Conservation (phyloP, 2,113 vertebrate genomes). For the Corythaixoides concolor region DNA sequence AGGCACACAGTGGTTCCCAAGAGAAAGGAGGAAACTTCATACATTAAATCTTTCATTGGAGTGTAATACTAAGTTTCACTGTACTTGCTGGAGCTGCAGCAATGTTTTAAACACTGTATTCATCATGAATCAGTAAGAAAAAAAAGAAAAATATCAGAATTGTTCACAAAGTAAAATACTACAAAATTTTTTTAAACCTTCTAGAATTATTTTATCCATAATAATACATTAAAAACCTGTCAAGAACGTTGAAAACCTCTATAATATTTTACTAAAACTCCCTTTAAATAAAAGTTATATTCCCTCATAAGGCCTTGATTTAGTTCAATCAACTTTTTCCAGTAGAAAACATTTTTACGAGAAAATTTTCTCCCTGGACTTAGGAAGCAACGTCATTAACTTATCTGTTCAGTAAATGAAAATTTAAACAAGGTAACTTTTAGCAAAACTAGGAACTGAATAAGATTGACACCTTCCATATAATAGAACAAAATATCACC, state of each 20-base stretch:
- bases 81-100: background rate
- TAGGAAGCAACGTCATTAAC: background rate
- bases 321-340: background rate
- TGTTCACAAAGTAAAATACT: background rate
- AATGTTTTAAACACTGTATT: background rate
- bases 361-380: background rate
- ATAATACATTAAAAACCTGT: background rate
- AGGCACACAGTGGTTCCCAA: background rate
- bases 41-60: background rate
- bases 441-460: background rate
- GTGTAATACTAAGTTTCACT: background rate
- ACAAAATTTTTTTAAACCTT: background rate
- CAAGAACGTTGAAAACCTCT: background rate
- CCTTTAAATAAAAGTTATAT: background rate
- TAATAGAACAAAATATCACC: background rate
- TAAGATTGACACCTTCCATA: background rate
- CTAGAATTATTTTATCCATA: background rate
- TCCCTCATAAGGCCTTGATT: background rate
- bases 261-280: background rate
- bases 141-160: background rate
- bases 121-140: background rate
- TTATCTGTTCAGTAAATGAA: background rate
- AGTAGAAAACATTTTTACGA: background rate
- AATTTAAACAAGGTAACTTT: background rate
- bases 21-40: background rate